Conservation (phyloP, 2,888 invertebrate genomes). For the Odontomyia ornata region DNA sequence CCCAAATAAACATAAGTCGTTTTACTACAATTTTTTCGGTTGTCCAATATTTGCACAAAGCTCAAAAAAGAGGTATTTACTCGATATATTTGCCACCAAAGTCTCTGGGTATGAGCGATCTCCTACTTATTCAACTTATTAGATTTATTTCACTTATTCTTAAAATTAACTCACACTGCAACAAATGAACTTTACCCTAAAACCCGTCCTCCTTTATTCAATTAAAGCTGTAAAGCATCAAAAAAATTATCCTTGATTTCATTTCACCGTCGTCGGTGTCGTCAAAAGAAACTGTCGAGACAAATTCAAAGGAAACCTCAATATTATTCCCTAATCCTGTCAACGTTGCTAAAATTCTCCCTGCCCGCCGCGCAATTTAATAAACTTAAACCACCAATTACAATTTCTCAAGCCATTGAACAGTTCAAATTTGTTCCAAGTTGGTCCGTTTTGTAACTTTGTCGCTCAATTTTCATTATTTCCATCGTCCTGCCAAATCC, state of each 20-base stretch:
- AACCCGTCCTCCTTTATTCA: neutral
- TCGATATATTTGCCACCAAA: too few relatives aligned
- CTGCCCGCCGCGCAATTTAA: neutral
- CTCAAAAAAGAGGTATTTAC: too few relatives aligned
- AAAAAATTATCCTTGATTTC: neutral
- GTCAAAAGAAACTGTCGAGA: neutral
- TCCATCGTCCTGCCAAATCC: neutral
- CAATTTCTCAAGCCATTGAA: constrained; percentile 21
- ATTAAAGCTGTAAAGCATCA: neutral
- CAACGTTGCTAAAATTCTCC: neutral
- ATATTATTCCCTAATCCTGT: neutral
- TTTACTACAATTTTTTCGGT: too few relatives aligned
- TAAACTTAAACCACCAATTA: constrained; percentile 30
- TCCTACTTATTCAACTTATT: too few relatives aligned
- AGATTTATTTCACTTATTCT: too few relatives aligned
- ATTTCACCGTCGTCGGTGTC: neutral
- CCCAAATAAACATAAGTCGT: too few relatives aligned
- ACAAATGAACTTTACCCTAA: neutral
- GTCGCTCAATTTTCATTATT: constrained; percentile 14
- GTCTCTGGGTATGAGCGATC: too few relatives aligned
- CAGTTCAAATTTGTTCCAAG: neutral
- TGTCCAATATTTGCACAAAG: too few relatives aligned
- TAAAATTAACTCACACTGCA: too few relatives aligned
- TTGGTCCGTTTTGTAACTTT: neutral
- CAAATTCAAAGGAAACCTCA: neutral